Percentiles rank a stretch among this genome's conserved stretches.
These are phyloP conservation scores for Camponotus vicinus DNA, from an alignment of 1,140 invertebrate species.

Conservation along the genomic window DNA sequence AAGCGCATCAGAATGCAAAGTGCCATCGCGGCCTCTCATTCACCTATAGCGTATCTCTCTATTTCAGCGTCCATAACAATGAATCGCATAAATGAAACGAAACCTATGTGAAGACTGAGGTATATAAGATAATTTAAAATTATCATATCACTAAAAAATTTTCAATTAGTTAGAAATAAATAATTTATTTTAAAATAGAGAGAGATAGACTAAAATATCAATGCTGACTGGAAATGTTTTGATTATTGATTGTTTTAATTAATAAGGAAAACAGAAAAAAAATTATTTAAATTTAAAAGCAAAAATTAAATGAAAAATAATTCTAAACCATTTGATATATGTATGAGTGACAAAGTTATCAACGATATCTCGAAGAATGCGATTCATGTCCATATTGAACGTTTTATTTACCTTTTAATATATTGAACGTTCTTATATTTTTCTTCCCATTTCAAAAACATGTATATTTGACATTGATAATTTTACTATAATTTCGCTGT, in stretches of 20 bases:
- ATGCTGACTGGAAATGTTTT: neutral
- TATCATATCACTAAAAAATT: neutral
- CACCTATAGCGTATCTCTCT: conserved; percentile 3
- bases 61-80: neutral
- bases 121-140: conserved; percentile 10
- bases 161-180: neutral
- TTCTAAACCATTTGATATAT: conserved; percentile 6
- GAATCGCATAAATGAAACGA: neutral
- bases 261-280: neutral
- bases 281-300: neutral
- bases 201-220: neutral
- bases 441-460: no score
- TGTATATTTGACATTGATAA: no score
- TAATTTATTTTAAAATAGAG: neutral
- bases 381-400: neutral
- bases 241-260: neutral
- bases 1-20: conserved; percentile 66
- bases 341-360: neutral
- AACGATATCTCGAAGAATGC: conserved; percentile 12
- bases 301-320: neutral
- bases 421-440: no score
- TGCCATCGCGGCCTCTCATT: conserved; percentile 19
- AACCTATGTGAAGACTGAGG: conserved; percentile 5
- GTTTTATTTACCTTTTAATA: no score
- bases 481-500: neutral